Base-by-base conservation (phyloP, 1,140 invertebrate genomes). In the Drosophila nasuta region DNA sequence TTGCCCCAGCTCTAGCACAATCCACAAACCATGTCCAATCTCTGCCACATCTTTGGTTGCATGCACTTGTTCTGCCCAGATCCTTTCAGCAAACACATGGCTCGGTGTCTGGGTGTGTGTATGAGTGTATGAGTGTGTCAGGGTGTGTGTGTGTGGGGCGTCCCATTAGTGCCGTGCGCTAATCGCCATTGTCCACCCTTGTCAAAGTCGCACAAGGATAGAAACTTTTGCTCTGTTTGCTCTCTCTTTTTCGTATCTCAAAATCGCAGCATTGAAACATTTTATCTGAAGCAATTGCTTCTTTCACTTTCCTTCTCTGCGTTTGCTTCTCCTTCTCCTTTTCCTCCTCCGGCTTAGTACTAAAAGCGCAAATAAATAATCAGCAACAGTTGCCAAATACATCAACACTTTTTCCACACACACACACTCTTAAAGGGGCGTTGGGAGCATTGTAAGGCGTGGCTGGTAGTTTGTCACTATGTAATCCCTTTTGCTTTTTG, bases 321-420 rank as follows among this genome's bases (percentile, higher is more conserved):
- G 20, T 20, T 2, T 5, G 15, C 2, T 3, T 63, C 46, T 49
- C 28, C 1, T 30, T 35, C 8, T 8, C 3, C 4, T 30, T 35
- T 0, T 8, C 3, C 52, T 65, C 20, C 20, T 25, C 3, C 20
- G 51, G 25, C 17, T 57, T 10, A 51, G 20, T 0, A 63, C 75
- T 89, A 89, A 89, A 90, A 89, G 85, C 85, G 75, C 86, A 89
- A 85, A 89, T 89, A 89, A 89, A 90, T 89, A 89, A 89, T 89
- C 85, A 88, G 85, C 85, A 89, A 89, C 85, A 88, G 85, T 89
- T 88, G 85, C 85, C 85, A 79, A 89, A 88, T 79, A 88, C 85
- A 89, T 88, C 83, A 79, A 72, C 75, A 87, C 8, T 74, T 77
- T 67, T 82, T 66, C 46, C 43, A 13, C 69, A 63, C 30, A 20